Conservation (phyloP, 1,140 invertebrate genomes). For the Telenomus remus region DNA sequence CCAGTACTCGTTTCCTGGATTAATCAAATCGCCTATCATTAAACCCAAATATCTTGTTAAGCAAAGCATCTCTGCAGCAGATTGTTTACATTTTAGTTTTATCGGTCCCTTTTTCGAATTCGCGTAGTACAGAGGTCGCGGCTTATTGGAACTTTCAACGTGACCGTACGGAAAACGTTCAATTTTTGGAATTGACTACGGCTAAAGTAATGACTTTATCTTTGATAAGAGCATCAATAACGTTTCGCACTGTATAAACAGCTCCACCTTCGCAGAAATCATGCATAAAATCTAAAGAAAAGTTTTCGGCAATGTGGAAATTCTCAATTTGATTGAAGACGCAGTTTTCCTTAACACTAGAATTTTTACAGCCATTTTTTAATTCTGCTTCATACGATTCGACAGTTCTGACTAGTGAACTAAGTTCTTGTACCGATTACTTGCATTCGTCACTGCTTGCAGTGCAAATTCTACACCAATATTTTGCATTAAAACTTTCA, state of each 20-base stretch:
- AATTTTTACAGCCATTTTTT: neutral
- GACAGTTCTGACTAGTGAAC: constrained; percentile 9
- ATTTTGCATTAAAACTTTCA: constrained; percentile 25
- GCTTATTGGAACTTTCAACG: constrained; percentile 20
- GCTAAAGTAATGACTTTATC: constrained; percentile 16
- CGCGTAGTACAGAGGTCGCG: constrained; percentile 3
- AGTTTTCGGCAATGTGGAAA: constrained; percentile 28
- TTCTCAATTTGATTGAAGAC: constrained; percentile 18
- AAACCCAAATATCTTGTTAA: constrained; percentile 27
- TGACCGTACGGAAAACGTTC: constrained; percentile 28
- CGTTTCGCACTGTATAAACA: constrained; percentile 13
- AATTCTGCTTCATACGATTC: constrained; percentile 26
- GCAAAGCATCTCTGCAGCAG: constrained; percentile 21
- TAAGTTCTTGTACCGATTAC: constrained; percentile 16
- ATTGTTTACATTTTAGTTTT: constrained; percentile 23
- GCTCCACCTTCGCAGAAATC: constrained; percentile 30
- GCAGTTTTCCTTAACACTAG: constrained; percentile 30
- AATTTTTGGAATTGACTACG: constrained; percentile 23
- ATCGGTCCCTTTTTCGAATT: constrained; percentile 6
- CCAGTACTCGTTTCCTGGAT: constrained; percentile 23
- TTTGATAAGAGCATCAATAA: constrained; percentile 29
- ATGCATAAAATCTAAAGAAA: constrained; percentile 34
- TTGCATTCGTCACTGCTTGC: constrained; percentile 16
- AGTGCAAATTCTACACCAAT: constrained; percentile 38
- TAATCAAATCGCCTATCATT: constrained; percentile 28